Percentiles rank a stretch among this genome's conserved stretches.
phyloP scores from a whole-genome alignment of 64 coral and sea anemone genomes.

The Platygyra sinensis region DNA sequence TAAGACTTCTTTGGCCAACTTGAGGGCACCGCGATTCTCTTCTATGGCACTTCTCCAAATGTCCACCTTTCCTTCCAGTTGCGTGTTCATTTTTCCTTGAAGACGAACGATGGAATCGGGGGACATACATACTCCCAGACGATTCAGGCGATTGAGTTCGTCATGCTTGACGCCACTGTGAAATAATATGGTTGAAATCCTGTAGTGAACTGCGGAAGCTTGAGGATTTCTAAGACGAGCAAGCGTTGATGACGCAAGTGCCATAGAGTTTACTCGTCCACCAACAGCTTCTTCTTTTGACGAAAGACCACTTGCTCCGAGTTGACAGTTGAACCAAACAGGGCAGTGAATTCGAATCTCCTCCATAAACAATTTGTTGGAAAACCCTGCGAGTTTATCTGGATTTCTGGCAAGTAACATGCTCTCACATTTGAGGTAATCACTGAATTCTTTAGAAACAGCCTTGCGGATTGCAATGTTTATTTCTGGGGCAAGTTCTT shows the following conservation, averaged over 20 bases:
- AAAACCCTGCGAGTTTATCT: not conserved
- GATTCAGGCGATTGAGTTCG: slow-evolving; percentile 21
- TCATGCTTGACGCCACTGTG: slow-evolving; percentile 31
- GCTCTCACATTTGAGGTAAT: slow-evolving; percentile 1
- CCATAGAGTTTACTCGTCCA: not conserved
- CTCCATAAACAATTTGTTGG: not conserved
- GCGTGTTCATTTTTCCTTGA: slow-evolving; percentile 22
- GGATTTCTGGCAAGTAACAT: not conserved
- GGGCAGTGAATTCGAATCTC: slow-evolving; percentile 16
- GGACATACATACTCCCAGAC: slow-evolving; percentile 32
- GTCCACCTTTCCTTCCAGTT: slow-evolving; percentile 24
- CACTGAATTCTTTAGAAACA: not conserved
- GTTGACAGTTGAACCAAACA: not conserved
- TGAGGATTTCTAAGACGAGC: slow-evolving; percentile 8
- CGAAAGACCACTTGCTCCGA: slow-evolving; percentile 19
- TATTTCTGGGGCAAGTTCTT: slow-evolving; percentile 25
- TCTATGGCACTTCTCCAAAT: slow-evolving; percentile 20
- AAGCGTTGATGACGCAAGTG: slow-evolving; percentile 2
- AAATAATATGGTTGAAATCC: slow-evolving; percentile 30
- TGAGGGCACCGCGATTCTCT: slow-evolving; percentile 4
- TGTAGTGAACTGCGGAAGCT: slow-evolving; percentile 6
- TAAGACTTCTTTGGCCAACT: not conserved
- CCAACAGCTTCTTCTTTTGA: not conserved
- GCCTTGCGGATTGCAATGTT: not conserved
- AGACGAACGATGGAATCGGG: not conserved